Evolutionary conservation across 2,797 vertebrate genomes (phyloP), one percentile per base, ranked within the genome.

Genomic region (Sebastes kiyomatsui): DNA sequence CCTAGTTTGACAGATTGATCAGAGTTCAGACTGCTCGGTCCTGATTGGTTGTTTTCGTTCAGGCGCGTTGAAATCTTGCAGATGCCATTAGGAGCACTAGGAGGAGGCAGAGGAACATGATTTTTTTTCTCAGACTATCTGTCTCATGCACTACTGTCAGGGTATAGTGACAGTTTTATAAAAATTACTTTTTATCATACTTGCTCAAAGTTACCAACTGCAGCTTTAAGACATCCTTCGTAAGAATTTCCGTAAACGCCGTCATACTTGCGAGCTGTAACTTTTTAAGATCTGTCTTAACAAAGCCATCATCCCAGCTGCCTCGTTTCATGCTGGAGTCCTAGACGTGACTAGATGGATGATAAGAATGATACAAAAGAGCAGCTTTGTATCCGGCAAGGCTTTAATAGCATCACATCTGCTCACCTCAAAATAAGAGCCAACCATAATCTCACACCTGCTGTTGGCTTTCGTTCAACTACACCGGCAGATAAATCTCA

Each of bases 381-480:
- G 60, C 66, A 70, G 82, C 83, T 87, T 90, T 86, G 84, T 88
- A 67, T 87, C 66, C 38, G 35, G 42, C 67, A 58, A 81, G 46
- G 75, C 54, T 92, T 90, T 90, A 92, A 89, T 86, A 70, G 86
- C 62, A 13, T 61, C 81, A 83, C 92, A 94, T 94, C 94, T 95
- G 92, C 79, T 93, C 86, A 85, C 86, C 84, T 90, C 75, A 79
- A 88, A 93, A 88, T 72, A 86, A 87, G 83, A 91, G 82, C 22
- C 10, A 75, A 85, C 79, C 72, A 81, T 93, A 92, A 95, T 93
- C 92, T 93, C 91, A 90, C 94, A 94, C 92, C 93, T 94, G 94
- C 92, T 94, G 93, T 76, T 92, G 83, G 82, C 86, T 80, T 85
- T 91, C 81, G 20, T 81, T 89, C 93, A 94, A 65, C 76, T 75